Conservation (phyloP, 2,113 vertebrate species). For the Tylochromis polylepis region DNA sequence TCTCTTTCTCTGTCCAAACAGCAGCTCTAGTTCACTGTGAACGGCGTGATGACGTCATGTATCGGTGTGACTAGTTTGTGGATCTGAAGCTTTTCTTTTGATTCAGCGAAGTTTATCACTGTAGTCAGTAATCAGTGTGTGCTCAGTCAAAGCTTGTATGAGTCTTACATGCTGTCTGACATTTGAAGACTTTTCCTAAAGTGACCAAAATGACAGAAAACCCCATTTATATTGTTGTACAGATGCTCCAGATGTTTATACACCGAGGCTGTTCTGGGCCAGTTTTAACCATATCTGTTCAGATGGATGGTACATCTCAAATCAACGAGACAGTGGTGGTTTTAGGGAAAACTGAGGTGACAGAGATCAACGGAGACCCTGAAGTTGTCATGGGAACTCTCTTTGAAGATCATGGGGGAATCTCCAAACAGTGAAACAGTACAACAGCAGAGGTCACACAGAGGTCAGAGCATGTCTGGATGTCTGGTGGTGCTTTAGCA, state of each 20-base stretch:
- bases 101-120: not conserved
- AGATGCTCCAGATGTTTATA: not conserved
- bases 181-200: not conserved
- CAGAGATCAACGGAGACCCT: not conserved
- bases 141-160: not conserved
- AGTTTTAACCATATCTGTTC: rapidly evolving
- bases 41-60: not conserved
- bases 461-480: too few species aligned
- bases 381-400: too few species aligned
- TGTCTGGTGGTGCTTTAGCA: too few species aligned
- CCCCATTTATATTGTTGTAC: not conserved
- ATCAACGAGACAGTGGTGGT: rapidly evolving
- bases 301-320: not conserved
- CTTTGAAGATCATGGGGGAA: too few species aligned
- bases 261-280: not conserved
- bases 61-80: rapidly evolving
- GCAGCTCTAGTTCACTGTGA: too few species aligned
- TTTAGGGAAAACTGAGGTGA: not conserved
- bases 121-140: not conserved
- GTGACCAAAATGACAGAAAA: not conserved
- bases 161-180: not conserved
- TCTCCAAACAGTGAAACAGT: too few species aligned
- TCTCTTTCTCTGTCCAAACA: not conserved
- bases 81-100: not conserved
- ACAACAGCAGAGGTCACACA: too few species aligned